These are phyloP conservation scores for Rhogogaster chlorosoma DNA, from an alignment of 2,888 invertebrate genomes.

Conservation along the genomic window DNA sequence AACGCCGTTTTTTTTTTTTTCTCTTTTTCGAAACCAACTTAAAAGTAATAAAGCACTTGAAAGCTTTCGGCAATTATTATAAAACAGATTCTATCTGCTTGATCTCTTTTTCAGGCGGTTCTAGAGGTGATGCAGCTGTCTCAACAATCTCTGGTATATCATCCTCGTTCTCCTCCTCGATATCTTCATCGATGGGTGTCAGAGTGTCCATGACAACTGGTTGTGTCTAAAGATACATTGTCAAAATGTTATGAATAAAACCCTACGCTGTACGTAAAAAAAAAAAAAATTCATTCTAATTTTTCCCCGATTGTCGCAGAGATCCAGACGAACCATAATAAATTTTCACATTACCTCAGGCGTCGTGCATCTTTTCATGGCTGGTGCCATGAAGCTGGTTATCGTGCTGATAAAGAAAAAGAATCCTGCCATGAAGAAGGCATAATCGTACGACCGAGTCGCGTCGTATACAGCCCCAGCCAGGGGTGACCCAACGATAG, in stretches of 20 bases:
- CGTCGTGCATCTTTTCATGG: constrained; percentile 81
- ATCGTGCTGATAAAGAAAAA: constrained; percentile 92
- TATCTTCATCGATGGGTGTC: constrained; percentile 89
- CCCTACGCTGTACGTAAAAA: constrained; percentile 62
- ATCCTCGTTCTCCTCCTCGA: constrained; percentile 85
- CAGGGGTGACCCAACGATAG: constrained; percentile 91
- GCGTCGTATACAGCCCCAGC: constrained; percentile 95
- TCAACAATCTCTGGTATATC: constrained; percentile 89
- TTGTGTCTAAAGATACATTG: constrained; percentile 80
- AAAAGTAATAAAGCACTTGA: constrained; percentile 45
- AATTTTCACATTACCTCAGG: constrained; percentile 68
- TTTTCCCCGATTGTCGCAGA: not conserved
- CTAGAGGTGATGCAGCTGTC: constrained; percentile 83
- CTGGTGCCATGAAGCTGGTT: constrained; percentile 91
- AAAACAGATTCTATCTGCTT: constrained; percentile 88
- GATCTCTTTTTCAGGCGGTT: constrained; percentile 79
- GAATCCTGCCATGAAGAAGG: constrained; percentile 95
- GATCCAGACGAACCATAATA: not conserved
- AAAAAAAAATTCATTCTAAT: constrained; percentile 7
- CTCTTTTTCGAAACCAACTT: constrained; percentile 17
- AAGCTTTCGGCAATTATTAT: constrained; percentile 73
- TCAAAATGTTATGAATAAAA: not conserved
- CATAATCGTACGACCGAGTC: constrained; percentile 90
- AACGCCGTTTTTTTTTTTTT: not conserved
- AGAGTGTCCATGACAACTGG: constrained; percentile 86